These are phyloP conservation scores for Polyergus mexicanus DNA, from an alignment of 1,140 invertebrate species.

Conservation along the genomic window DNA sequence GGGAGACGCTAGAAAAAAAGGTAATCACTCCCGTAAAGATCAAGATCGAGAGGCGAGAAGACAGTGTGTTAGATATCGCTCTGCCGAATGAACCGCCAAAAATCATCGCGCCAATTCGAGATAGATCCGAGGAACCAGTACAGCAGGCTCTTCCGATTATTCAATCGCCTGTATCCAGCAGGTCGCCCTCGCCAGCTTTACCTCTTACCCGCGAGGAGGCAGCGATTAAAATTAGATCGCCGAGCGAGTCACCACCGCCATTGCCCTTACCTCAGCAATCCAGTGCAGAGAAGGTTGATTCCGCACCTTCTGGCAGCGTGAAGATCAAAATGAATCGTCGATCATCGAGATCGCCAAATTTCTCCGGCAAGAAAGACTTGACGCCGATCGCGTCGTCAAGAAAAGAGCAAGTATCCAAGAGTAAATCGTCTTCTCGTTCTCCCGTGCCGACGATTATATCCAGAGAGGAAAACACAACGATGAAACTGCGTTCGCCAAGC, in stretches of 20 bases:
- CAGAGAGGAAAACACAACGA: constrained; percentile 2
- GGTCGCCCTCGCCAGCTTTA: constrained; percentile 80
- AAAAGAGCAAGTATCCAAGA: constrained; percentile 51
- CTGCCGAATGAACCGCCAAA: constrained; percentile 77
- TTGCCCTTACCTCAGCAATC: constrained; percentile 24
- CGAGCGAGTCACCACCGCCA: constrained; percentile 77
- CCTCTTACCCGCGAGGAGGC: constrained; percentile 80
- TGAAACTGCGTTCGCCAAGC: constrained; percentile 70
- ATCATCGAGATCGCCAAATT: constrained; percentile 36
- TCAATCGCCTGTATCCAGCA: constrained; percentile 77
- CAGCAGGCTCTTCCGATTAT: constrained; percentile 16
- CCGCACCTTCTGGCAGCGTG: not conserved
- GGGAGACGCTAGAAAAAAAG: constrained; percentile 84
- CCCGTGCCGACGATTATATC: not conserved
- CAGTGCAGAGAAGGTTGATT: constrained; percentile 45
- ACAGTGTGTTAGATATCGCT: constrained; percentile 77
- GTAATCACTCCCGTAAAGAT: constrained; percentile 81
- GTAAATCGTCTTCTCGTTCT: constrained; percentile 29
- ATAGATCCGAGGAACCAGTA: constrained; percentile 35
- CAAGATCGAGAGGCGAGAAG: constrained; percentile 77
- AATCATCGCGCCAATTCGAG: not conserved
- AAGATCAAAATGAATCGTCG: constrained; percentile 59
- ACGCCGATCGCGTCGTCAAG: constrained; percentile 45
- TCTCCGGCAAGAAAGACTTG: constrained; percentile 64
- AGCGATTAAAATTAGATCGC: constrained; percentile 79